A percentile compares a stretch with the other conserved stretches of the same genome.
phyloP scores from a whole-genome alignment of 2,113 vertebrate genomes.

The Saiga tatarica region DNA sequence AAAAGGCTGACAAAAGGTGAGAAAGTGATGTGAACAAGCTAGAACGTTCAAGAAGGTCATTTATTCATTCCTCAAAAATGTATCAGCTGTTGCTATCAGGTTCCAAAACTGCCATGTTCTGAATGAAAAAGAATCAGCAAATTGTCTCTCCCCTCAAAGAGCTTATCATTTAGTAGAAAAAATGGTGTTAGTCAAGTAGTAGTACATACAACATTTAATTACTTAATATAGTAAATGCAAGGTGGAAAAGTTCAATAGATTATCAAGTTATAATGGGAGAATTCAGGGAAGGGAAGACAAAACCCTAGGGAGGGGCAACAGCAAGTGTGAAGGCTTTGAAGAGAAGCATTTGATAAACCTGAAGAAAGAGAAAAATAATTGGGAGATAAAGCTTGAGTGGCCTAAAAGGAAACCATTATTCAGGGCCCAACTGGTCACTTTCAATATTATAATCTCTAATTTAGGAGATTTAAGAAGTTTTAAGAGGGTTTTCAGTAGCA shows the following conservation, averaged over 20 bases:
- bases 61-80: neutral
- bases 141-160: neutral
- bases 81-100: neutral
- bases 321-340: neutral
- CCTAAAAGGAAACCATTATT: neutral
- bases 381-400: neutral
- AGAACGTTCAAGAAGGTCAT: neutral
- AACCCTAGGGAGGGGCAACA: neutral
- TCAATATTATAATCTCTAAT: neutral
- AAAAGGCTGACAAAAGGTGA: neutral
- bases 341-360: neutral
- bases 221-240: neutral
- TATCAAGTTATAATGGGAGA: neutral
- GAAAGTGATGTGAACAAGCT: neutral
- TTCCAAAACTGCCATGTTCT: neutral
- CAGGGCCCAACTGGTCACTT: accelerated
- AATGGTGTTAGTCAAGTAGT: neutral
- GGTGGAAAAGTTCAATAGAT: neutral
- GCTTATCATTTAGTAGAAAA: neutral
- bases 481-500: neutral
- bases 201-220: neutral
- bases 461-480: neutral
- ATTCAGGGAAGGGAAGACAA: too few species aligned
- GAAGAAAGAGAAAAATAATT: neutral
- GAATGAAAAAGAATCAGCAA: neutral